phyloP scores from a whole-genome alignment of 2,113 vertebrate species.

The Bothrops jararaca region DNA sequence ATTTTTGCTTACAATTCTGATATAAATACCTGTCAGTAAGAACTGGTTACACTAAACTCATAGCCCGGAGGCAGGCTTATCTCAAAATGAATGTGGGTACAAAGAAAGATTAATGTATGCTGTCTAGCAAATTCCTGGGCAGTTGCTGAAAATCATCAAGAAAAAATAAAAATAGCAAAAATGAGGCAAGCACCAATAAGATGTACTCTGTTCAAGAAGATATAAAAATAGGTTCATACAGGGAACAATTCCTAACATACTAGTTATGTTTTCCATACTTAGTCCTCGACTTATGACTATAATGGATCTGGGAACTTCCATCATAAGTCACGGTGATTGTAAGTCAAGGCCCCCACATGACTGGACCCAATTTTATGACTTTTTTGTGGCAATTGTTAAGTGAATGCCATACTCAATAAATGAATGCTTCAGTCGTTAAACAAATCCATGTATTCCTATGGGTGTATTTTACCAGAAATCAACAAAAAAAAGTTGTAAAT shows the following conservation, averaged over 20 bases:
- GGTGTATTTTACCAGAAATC: neutral
- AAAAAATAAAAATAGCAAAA: neutral
- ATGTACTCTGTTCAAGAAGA: neutral
- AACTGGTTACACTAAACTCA: neutral
- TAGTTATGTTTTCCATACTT: neutral
- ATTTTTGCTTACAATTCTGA: neutral
- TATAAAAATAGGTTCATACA: neutral
- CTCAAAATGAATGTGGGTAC: neutral
- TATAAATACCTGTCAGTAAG: neutral
- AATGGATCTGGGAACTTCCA: neutral
- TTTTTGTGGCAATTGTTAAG: neutral
- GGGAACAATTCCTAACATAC: neutral
- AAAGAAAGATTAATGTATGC: neutral
- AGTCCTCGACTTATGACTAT: neutral
- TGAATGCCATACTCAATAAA: neutral
- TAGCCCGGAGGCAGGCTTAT: neutral
- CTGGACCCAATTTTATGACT: neutral
- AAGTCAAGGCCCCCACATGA: neutral
- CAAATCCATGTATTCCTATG: neutral
- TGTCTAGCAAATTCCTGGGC: neutral
- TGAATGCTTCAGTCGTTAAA: neutral
- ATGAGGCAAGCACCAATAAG: neutral
- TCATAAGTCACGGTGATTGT: neutral
- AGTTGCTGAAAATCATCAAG: neutral
- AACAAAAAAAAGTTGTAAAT: neutral